These are phyloP conservation scores for Gorilla gorilla DNA, from an alignment of 2,113 vertebrate species.

Conservation along the genomic window DNA sequence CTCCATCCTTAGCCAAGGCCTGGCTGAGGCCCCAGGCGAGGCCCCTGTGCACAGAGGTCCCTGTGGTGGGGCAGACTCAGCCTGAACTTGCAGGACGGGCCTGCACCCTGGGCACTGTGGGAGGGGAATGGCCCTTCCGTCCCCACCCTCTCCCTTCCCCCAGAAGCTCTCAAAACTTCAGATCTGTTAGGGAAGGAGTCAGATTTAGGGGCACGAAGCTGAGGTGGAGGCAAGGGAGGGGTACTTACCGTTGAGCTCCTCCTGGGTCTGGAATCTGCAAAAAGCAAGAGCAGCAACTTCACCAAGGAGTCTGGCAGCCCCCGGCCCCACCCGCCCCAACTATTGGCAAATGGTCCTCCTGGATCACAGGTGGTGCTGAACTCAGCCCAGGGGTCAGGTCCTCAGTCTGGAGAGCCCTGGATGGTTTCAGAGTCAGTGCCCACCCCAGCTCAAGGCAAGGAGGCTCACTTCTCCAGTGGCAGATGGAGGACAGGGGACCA, in stretches of 20 bases:
- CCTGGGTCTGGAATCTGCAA: slow-evolving; percentile 43
- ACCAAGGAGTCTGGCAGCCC: not conserved
- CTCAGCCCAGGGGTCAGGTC: not conserved
- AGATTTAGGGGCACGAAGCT: not conserved
- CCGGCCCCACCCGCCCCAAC: not conserved
- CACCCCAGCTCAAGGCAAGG: not conserved
- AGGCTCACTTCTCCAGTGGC: not conserved
- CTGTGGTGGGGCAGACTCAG: not conserved
- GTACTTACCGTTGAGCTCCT: slow-evolving; percentile 49
- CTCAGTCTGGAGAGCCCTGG: not conserved
- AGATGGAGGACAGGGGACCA: not conserved
- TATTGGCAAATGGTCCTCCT: rapidly evolving
- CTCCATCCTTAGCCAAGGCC: not conserved
- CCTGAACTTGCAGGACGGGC: not conserved
- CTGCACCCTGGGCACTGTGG: not conserved
- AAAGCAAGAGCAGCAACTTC: not conserved
- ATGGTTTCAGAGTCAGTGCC: rapidly evolving
- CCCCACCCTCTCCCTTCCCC: not conserved
- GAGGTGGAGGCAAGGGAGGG: rapidly evolving
- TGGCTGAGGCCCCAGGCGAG: not conserved
- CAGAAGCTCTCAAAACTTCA: not conserved
- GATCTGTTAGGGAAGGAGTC: not conserved
- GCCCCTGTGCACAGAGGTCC: not conserved
- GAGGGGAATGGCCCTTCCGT: no score
- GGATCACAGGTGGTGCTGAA: not conserved